Percentiles rank a stretch among this genome's conserved stretches.
Conservation (phyloP, 2,113 vertebrate species). For the Elachura formosa region DNA sequence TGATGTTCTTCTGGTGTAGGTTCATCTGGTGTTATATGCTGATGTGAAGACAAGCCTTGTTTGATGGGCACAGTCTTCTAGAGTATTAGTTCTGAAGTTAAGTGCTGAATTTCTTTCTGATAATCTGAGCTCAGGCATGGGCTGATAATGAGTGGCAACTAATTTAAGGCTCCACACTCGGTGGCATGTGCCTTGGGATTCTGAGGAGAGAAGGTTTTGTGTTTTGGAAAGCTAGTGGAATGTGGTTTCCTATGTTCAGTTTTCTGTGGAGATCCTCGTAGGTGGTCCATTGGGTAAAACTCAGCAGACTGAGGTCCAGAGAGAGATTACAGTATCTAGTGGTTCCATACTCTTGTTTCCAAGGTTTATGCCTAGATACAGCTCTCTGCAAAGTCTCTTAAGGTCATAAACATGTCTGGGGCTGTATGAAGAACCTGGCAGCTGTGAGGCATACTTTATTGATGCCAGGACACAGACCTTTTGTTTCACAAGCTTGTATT, state of each 20-base stretch:
- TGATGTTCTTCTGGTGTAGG: background rate
- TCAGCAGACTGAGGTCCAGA: background rate
- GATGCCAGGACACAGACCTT: background rate
- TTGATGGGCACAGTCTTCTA: background rate
- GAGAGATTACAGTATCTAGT: background rate
- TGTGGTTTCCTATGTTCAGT: background rate
- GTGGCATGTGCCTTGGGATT: background rate
- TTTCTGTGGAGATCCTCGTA: background rate
- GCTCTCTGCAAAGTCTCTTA: background rate
- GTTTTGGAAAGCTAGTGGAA: background rate
- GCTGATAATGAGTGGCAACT: background rate
- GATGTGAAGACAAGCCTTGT: background rate
- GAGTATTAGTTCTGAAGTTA: background rate
- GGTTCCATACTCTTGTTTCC: background rate
- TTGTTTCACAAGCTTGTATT: background rate
- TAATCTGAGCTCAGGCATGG: background rate
- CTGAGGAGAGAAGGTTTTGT: background rate
- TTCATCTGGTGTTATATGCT: background rate
- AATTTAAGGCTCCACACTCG: background rate
- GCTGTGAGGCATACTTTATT: background rate
- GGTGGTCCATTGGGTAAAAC: background rate
- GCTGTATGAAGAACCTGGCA: background rate
- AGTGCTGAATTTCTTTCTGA: background rate
- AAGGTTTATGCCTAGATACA: background rate
- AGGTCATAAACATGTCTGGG: background rate